Evolutionary conservation across 1,140 invertebrate species (phyloP).

Genomic region (Cephus cinctus): DNA sequence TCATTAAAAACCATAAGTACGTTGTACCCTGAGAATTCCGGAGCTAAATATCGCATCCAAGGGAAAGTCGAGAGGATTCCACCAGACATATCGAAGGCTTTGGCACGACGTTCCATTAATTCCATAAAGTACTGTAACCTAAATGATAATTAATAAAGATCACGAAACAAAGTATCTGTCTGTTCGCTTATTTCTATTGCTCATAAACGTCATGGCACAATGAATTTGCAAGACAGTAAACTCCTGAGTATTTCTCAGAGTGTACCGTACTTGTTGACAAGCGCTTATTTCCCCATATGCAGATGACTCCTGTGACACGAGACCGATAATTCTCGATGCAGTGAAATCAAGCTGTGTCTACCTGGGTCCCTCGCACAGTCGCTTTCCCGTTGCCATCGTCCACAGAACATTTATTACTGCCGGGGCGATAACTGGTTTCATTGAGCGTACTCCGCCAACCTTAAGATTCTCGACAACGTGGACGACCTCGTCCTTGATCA

Average conservation of each 20-base stretch:
- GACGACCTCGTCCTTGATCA: slow-evolving; percentile 66
- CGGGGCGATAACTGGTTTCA: slow-evolving; percentile 54
- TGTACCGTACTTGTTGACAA: no score
- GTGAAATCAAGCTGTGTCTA: no score
- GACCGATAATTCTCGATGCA: no score
- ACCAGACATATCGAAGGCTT: slow-evolving; percentile 69
- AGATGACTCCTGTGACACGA: no score
- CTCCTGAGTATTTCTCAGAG: background rate
- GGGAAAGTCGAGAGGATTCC: slow-evolving; percentile 68
- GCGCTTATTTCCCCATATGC: no score
- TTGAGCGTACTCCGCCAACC: slow-evolving; percentile 43
- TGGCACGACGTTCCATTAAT: slow-evolving; percentile 62
- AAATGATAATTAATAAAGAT: background rate
- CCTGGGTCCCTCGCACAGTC: slow-evolving; percentile 41
- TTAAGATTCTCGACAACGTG: slow-evolving; percentile 55
- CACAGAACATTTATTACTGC: slow-evolving; percentile 75
- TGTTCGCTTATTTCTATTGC: background rate
- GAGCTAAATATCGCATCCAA: slow-evolving; percentile 68
- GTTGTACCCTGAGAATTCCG: slow-evolving; percentile 67
- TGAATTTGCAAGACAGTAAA: slow-evolving; percentile 1
- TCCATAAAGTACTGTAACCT: slow-evolving; percentile 62
- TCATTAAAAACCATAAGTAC: slow-evolving; percentile 64
- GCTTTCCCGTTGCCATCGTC: slow-evolving; percentile 68
- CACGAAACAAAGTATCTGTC: background rate
- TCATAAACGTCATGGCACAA: background rate